Evolutionary conservation across 2,888 invertebrate species (phyloP), one percentile per base, ranked within the genome.

Genomic region (Acronicta alni): DNA sequence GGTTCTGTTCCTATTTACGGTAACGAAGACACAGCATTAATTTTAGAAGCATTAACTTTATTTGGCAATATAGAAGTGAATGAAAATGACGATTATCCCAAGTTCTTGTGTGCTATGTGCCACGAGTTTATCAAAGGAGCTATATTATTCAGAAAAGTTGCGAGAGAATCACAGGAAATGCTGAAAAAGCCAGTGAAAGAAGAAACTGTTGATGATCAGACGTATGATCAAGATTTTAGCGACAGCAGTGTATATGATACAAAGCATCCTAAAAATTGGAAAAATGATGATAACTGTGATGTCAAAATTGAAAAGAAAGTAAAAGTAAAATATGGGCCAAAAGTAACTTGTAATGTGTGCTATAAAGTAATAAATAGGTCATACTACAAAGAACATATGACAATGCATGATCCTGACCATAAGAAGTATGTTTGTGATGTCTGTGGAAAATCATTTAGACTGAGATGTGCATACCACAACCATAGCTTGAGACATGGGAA

Each of bases 391-490:
- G 85, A 88, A 55, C 89, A 89, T 63, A 61, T 88, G 47, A 87
- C 87, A 0, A 82, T 88, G 83, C 88, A 89, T 68, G 88, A 89
- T 51, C 87, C 88, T 5, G 80, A 88, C 44, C 85, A 85, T 20
- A 83, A 86, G 38, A 87, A 86, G 43, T 89, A 86, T 79, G 79
- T 90, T 2, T 90, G 90, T 70, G 89, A 90, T 58, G 68, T 89
- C 0, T 90, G 90, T 62, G 90, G 90, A 2, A 89, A 89, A 56
- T 84, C 86, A 16, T 90, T 89, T 57, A 71, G 88, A 48, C 67
- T 86, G 17, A 67, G 86, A 48, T 88, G 88, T 72, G 85, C 89
- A 0, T 88, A 88, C 48, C 83, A 83, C 52, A 89, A 88, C 55
- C 89, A 89, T 41, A 86, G 85, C 35, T 58, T 85, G 10, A 73